Base-by-base conservation (phyloP, 2,797 vertebrate species). In the Malurus splendens region DNA sequence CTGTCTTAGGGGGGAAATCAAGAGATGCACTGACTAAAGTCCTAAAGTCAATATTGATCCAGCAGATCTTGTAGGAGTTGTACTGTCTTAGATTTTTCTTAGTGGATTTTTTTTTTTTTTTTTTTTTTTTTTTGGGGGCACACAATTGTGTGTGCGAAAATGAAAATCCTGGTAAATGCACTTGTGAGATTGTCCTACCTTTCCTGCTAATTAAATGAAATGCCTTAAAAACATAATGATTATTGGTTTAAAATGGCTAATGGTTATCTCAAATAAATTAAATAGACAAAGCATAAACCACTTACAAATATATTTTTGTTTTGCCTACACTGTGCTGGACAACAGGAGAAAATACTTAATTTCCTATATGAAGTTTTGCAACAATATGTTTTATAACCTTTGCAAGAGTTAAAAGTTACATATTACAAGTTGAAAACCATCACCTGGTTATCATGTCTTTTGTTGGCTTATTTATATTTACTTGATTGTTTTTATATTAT, bases 181-280 rank as follows among this genome's bases (percentile, higher is more conserved):
- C 13, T 57, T 57, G 36, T 79, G 51, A 85, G 44, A 18, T 47
- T 57, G 11, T 27, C n/a, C 65, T 52, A 33, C 13, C 20, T 75
- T 87, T 92, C 68, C 32, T 62, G 24, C 33, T 80, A 78, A 70
- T 57, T 33, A 38, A 75, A 44, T 54, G 9, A 10, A 7, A 39
- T 23, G 67, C 5, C 30, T 56, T 5, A 45, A 70, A 39, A 51
- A 33, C 12, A 7, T 13, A 7, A 2, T 33, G 0, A 3, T 33
- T 71, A 65, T 66, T 36, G 3, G 11, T 70, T 23, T 25, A 56
- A 42, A 87, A 28, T 12, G 20, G 30, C 3, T 3, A 27, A 27
- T 67, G 3, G 23, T 20, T 51, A 22, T 67, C 77, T 82, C 7
- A 56, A 56, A 80, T 2, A 56, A 36, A 38, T 48, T 6, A 56